A percentile compares a stretch with the other conserved stretches of the same genome.
phyloP scores from a whole-genome alignment of 2,888 invertebrate species.

The Hypomecis atomaria region DNA sequence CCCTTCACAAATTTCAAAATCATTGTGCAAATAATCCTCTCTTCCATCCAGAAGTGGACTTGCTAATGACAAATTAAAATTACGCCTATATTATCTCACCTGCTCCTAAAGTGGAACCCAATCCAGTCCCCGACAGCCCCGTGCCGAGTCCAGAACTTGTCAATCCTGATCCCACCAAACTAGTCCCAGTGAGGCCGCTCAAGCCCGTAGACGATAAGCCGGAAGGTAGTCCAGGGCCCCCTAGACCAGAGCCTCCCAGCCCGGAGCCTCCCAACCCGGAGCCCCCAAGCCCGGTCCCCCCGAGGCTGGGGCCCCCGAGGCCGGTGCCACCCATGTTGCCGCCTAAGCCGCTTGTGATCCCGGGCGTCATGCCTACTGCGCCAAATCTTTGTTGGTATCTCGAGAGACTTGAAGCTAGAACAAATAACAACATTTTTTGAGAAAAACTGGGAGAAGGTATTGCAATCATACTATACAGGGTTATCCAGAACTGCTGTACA shows the following conservation, averaged over 20 bases:
- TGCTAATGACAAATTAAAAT: neutral
- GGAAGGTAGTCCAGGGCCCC: constrained; percentile 67
- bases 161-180: constrained; percentile 71
- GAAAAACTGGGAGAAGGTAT: too few relatives aligned
- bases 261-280: constrained; percentile 55
- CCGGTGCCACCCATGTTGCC: constrained; percentile 39
- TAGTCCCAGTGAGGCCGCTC: constrained; percentile 78
- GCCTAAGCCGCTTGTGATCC: constrained; percentile 63
- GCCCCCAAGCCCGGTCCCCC: neutral
- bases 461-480: too few relatives aligned
- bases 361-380: constrained; percentile 68
- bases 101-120: constrained; percentile 69
- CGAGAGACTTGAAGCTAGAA: constrained; percentile 81
- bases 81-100: constrained; percentile 29
- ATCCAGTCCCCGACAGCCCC: constrained; percentile 69
- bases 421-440: neutral
- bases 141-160: constrained; percentile 72
- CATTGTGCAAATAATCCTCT: too few relatives aligned
- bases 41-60: too few relatives aligned
- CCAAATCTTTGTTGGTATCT: constrained; percentile 87
- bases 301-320: constrained; percentile 60
- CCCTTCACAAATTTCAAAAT: too few relatives aligned
- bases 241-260: constrained; percentile 41
- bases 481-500: too few relatives aligned
- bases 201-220: constrained; percentile 77